A percentile compares a stretch with the other conserved stretches of the same genome.
phyloP scores from a whole-genome alignment of 2,797 vertebrate genomes.

The Crocodylus rhombifer region DNA sequence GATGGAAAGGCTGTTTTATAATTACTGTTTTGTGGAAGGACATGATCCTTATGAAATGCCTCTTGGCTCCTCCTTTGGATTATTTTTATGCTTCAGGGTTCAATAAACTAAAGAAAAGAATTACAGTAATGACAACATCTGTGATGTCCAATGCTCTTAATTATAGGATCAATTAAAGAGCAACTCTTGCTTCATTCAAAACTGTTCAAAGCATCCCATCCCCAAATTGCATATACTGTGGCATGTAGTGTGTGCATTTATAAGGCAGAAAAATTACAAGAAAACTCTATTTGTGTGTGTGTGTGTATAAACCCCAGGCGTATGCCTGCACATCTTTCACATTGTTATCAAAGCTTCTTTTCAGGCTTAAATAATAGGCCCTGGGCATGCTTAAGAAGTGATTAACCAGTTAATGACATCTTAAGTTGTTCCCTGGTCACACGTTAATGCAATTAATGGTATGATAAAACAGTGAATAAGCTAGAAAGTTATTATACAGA shows the following conservation, averaged over 20 bases:
- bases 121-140: background rate
- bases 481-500: too few relatives aligned
- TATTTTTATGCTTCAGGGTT: background rate
- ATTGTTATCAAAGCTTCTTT: background rate
- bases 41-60: background rate
- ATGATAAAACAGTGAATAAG: too few relatives aligned
- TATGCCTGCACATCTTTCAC: background rate
- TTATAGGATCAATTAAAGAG: background rate
- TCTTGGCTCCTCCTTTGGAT: constrained; percentile 47
- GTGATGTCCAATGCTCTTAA: background rate
- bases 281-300: background rate
- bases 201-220: background rate
- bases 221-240: background rate
- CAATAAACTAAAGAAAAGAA: background rate
- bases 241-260: background rate
- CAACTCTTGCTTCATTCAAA: constrained; percentile 6
- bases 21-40: constrained; percentile 21
- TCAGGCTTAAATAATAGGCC: background rate
- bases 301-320: too few relatives aligned
- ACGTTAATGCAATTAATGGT: too few relatives aligned
- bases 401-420: too few relatives aligned
- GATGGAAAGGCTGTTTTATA: background rate
- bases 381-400: too few relatives aligned
- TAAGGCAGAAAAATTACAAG: background rate
- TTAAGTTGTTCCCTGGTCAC: too few relatives aligned